Conservation (phyloP, 2,888 invertebrate genomes). For the Xestia rhomboidea region DNA sequence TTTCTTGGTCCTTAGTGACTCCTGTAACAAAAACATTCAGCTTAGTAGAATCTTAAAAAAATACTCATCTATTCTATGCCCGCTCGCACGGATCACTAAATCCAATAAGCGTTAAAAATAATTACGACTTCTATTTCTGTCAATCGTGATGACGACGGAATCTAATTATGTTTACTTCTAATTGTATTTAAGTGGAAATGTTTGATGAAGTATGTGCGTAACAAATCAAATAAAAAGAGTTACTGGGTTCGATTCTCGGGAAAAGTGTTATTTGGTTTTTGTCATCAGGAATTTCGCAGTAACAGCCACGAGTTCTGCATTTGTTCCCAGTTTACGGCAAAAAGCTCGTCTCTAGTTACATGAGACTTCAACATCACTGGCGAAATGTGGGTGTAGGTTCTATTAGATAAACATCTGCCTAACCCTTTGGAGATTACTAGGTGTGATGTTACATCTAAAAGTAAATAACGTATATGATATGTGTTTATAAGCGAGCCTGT, state of each 20-base stretch:
- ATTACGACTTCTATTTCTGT: neutral
- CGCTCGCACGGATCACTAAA: neutral
- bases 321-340: neutral
- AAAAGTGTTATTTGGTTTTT: neutral
- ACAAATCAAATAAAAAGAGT: neutral
- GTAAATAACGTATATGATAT: no score
- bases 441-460: no score
- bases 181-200: slow-evolving; percentile 14
- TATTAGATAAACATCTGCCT: no score
- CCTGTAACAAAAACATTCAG: neutral
- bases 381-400: no score
- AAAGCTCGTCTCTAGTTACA: neutral
- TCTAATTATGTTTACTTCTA: neutral
- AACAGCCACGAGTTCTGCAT: neutral
- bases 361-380: neutral
- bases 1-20: neutral
- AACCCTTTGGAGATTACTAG: neutral
- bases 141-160: neutral
- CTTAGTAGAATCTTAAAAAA: neutral
- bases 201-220: neutral
- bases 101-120: neutral
- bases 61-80: neutral
- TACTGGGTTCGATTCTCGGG: no score
- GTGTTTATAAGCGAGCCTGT: neutral
- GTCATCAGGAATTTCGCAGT: neutral